Conservation (phyloP, 2,797 vertebrate species). For the Cottoperca gobio region DNA sequence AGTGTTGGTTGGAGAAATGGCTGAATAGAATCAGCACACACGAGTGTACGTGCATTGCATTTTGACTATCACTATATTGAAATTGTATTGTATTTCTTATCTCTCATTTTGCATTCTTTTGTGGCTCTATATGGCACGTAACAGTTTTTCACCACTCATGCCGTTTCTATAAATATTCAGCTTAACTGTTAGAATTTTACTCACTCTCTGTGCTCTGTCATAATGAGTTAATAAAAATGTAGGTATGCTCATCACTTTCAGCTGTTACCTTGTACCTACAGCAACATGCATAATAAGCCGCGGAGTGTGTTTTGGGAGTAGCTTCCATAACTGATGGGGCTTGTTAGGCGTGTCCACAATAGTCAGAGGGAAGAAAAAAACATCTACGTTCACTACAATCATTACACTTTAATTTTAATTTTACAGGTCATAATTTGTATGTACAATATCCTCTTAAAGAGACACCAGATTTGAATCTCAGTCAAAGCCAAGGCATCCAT, state of each 20-base stretch:
- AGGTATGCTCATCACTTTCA: background rate
- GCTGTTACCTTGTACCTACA: background rate
- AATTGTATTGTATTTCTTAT: background rate
- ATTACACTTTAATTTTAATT: background rate
- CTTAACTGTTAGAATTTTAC: background rate
- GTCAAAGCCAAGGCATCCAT: background rate
- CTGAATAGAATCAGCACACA: background rate
- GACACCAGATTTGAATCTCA: background rate
- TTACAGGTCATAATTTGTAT: background rate
- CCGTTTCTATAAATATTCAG: background rate
- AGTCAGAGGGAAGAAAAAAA: too few relatives aligned
- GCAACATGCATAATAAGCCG: background rate
- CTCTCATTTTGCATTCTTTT: background rate
- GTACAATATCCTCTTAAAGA: background rate
- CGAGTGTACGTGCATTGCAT: background rate
- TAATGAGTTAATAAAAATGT: background rate
- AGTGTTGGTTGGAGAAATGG: slow-evolving; percentile 27
- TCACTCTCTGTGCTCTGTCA: background rate
- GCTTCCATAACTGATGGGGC: too few relatives aligned
- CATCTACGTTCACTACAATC: background rate
- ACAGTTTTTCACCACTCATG: background rate
- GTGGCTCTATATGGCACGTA: background rate
- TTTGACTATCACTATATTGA: background rate
- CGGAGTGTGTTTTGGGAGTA: too few relatives aligned
- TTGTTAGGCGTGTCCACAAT: too few relatives aligned